Evolutionary conservation across 2,888 invertebrate species (phyloP), one percentile per base, ranked within the genome.

Genomic region (Rhogogaster chlorosoma): DNA sequence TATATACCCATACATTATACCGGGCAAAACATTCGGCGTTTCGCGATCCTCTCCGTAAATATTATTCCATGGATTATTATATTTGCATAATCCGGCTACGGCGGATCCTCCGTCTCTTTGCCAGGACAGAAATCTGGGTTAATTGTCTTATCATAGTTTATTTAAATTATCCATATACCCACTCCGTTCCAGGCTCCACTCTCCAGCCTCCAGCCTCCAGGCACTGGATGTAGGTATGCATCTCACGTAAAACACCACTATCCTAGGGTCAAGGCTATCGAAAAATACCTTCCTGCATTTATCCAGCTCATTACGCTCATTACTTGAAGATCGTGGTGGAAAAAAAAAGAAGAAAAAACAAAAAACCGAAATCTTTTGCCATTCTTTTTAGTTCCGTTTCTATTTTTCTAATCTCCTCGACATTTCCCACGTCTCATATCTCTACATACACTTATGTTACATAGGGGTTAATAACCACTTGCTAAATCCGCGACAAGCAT

Each of bases 61-160:
- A 77, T 77, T 77, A 77, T 77, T 32, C 53, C 29, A 53, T 77
- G 77, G 38, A 49, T 77, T 49, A 77, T 53, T 77, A 53, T 61
- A 26, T 61, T 61, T 77, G 49, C 53, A 49, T 77, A 29, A 77
- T 77, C 49, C 67, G 15, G 32, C 26, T 2, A 32, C 10, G 26
- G 5, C 29, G 3, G 12, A 32, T 32, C 18, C 5, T 32, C 67
- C 32, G 1, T 18, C 61, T 67, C 29, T 67, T 49, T 26, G 29
- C 53, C 29, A 32, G 29, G 49, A 77, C 10, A 32, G 77, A 49
- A 77, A 77, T 77, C 29, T 77, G 32, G 77, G 77, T 77, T 53
- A 77, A 77, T 49, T 77, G 77, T 77, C 77, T 53, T 53, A 53
- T 53, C 77, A 32, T 77, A 77, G 49, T 53, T 77, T 53, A 77